Evolutionary conservation across 2,797 vertebrate genomes (phyloP).

Genomic region (Siniperca obscura): DNA sequence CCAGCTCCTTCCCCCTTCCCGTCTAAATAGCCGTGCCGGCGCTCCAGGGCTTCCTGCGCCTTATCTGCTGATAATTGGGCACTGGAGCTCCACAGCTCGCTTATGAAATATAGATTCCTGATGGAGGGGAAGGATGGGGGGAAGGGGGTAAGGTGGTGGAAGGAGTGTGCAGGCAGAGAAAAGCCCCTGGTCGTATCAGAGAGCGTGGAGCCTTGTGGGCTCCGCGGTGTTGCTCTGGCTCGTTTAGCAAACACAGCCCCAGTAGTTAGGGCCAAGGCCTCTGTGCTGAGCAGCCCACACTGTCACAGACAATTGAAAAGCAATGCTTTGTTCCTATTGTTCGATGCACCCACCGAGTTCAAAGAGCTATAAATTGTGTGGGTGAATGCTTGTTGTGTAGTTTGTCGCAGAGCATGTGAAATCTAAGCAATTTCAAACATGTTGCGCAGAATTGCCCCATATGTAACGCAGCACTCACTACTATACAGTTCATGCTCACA

Average conservation of each 20-base stretch:
- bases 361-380: constrained; percentile 57
- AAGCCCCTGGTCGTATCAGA: constrained; percentile 77
- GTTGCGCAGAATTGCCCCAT: constrained; percentile 12
- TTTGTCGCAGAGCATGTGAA: constrained; percentile 49
- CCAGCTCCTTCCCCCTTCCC: constrained; percentile 74
- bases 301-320: constrained; percentile 75
- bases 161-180: constrained; percentile 77
- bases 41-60: constrained; percentile 87
- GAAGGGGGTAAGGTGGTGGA: constrained; percentile 57
- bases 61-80: constrained; percentile 89
- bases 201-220: constrained; percentile 74
- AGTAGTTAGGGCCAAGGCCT: constrained; percentile 72
- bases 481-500: neutral
- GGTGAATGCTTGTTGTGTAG: constrained; percentile 57
- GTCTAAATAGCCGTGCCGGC: constrained; percentile 87
- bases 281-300: constrained; percentile 64
- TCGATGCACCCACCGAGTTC: constrained; percentile 64
- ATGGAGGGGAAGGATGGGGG: constrained; percentile 77
- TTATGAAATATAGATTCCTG: constrained; percentile 90
- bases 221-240: constrained; percentile 74
- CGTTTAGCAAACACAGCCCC: constrained; percentile 76
- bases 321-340: constrained; percentile 73
- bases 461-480: neutral
- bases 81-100: constrained; percentile 87
- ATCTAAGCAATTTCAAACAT: constrained; percentile 42